These are phyloP conservation scores for Stigmatopora nigra DNA, from an alignment of 2,113 vertebrate genomes.

Conservation along the genomic window DNA sequence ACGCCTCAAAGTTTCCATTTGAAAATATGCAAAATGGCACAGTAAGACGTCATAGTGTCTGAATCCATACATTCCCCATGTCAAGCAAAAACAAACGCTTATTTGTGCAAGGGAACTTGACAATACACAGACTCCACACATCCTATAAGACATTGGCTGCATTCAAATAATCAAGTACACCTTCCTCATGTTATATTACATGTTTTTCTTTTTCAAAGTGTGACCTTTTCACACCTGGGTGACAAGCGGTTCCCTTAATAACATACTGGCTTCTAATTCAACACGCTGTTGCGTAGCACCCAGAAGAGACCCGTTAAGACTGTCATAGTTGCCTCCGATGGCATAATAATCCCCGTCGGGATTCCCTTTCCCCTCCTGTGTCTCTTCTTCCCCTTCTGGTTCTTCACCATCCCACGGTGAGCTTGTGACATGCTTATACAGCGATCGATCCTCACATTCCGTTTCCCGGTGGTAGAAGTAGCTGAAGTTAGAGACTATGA, in stretches of 20 bases:
- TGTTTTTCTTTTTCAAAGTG: background rate
- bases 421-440: conserved; percentile 68
- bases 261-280: conserved; percentile 49
- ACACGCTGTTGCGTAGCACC: conserved; percentile 35
- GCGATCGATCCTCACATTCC: conserved; percentile 67
- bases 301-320: conserved; percentile 59
- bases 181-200: background rate
- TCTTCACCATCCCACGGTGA: conserved; percentile 62
- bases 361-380: conserved; percentile 35
- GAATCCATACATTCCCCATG: conserved; percentile 31
- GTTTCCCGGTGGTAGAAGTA: conserved; percentile 71
- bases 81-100: conserved; percentile 29
- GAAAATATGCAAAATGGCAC: conserved; percentile 34
- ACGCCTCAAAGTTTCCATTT: conserved; percentile 15
- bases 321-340: conserved; percentile 50
- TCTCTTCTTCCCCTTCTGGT: conserved; percentile 26
- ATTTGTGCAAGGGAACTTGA: conserved; percentile 41
- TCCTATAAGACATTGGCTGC: background rate
- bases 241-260: conserved; percentile 64
- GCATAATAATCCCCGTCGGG: conserved; percentile 52
- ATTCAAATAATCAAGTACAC: background rate
- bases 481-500: conserved; percentile 72
- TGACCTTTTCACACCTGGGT: conserved; percentile 70
- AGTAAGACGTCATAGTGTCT: conserved; percentile 59
- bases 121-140: conserved; percentile 27